Base-by-base conservation (phyloP, 2,888 invertebrate species). In the Pseudoips prasinana region DNA sequence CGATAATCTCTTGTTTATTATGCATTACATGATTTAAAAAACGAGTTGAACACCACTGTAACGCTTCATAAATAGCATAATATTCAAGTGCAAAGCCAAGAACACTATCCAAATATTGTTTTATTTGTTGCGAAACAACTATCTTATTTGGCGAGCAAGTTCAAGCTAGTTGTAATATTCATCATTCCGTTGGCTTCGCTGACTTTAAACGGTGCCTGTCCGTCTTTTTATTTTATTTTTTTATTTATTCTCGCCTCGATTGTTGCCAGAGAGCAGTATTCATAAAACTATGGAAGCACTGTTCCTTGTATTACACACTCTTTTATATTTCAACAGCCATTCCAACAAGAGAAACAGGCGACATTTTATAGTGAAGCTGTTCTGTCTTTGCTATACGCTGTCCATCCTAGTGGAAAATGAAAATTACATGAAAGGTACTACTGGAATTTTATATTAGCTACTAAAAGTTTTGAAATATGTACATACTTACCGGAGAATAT, bases 181-280 rank as follows among this genome's bases (percentile, higher is more conserved):
- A 83, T 83, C 78, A 83, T 80, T 64, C 60, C 66, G 73, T 70
- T 77, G 75, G 79, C 80, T 72, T 66, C 68, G 61, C 69, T 70
- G 71, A 77, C 77, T 78, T 79, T 79, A 83, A 85, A 79, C 77
- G 75, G 72, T 71, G 73, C 80, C 77, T 80, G 74, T 76, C 73
- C 65, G 64, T 69, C 60, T 71, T 67, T 65, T 64, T 62, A 43
- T 53, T 46, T 53, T 41, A 42, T 33, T 64, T 67, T 66, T 70
- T 73, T 76, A 75, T 81, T 79, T 76, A 76, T 74, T 67, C 71
- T 64, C 72, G 73, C 75, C 75, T 66, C 80, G 75, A 84, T 79
- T 79, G 79, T 73, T 83, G 83, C 74, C 82, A 83, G 78, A 67
- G 69, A 60, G 39, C 27, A 46, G 62, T 68, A 73, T 76, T 79